phyloP scores from a whole-genome alignment of 2,888 invertebrate genomes.

The Crossocerus cetratus region DNA sequence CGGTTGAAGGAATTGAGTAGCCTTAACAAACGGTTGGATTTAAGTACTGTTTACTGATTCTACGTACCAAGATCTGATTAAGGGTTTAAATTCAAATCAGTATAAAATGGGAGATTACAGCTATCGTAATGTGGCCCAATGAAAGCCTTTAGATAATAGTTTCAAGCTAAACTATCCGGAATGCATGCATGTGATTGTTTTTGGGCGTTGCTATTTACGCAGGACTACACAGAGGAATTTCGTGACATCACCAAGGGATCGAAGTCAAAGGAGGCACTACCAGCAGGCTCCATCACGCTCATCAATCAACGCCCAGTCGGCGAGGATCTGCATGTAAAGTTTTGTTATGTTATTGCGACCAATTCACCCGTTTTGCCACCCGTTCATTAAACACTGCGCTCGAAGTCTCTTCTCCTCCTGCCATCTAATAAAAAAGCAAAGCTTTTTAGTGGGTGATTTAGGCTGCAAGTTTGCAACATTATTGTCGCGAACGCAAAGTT shows the following conservation, averaged over 20 bases:
- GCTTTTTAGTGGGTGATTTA: constrained; percentile 5
- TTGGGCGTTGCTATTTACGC: constrained; percentile 77
- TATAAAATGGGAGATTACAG: too few species aligned
- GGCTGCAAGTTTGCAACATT: constrained; percentile 20
- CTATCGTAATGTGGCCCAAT: too few species aligned
- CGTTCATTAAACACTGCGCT: constrained; percentile 67
- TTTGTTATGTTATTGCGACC: constrained; percentile 56
- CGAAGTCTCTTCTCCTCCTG: neutral
- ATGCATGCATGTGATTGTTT: constrained; percentile 78
- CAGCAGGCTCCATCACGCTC: constrained; percentile 94
- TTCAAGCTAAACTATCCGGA: constrained; percentile 65
- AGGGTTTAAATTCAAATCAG: constrained; percentile 25
- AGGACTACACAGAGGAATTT: constrained; percentile 98
- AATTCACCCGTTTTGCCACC: neutral
- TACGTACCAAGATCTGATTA: neutral
- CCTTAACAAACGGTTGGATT: neutral
- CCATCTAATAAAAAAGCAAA: constrained; percentile 9
- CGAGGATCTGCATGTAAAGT: constrained; percentile 92
- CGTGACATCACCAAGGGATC: constrained; percentile 95
- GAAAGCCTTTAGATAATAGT: neutral
- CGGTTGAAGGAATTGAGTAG: neutral
- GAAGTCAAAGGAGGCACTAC: constrained; percentile 94
- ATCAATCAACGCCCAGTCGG: constrained; percentile 97
- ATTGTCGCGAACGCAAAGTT: constrained; percentile 47
- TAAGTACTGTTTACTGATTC: too few species aligned